These are phyloP conservation scores for Luidia sarsii DNA, from an alignment of 53 echinoderm and acorn worm genomes.

Conservation along the genomic window DNA sequence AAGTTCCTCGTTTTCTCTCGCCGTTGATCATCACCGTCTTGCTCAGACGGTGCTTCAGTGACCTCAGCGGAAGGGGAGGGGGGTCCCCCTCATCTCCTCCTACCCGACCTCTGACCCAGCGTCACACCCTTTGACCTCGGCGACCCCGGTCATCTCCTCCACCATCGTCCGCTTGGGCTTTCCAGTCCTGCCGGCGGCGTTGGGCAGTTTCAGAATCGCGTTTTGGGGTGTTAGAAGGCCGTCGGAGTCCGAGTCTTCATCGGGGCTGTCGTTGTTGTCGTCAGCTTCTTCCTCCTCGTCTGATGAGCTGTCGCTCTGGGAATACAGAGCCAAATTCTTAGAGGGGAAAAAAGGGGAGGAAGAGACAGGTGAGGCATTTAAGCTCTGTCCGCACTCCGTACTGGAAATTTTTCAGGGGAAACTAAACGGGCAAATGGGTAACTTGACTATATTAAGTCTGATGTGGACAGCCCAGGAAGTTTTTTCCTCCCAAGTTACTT, in stretches of 20 bases:
- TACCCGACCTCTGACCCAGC: slow-evolving; percentile 7
- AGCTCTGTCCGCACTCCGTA: background rate
- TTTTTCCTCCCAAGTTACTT: too few species aligned
- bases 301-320: slow-evolving; percentile 23
- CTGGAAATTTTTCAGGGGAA: background rate
- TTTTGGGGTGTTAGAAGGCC: slow-evolving; percentile 22
- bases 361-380: background rate
- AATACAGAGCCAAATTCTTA: slow-evolving; percentile 48
- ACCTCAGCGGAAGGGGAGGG: too few species aligned
- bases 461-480: too few species aligned
- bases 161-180: slow-evolving; percentile 39
- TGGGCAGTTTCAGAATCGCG: slow-evolving; percentile 42
- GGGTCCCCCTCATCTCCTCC: too few species aligned
- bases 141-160: slow-evolving; percentile 22
- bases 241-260: background rate
- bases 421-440: background rate
- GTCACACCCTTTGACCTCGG: slow-evolving; percentile 22
- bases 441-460: background rate
- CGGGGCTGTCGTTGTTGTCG: background rate
- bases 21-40: too few species aligned
- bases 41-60: too few species aligned
- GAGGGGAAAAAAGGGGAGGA: background rate
- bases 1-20: too few species aligned
- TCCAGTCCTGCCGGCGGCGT: too few species aligned
- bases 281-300: slow-evolving; percentile 10